Conservation (phyloP, 1,140 invertebrate species). For the Drosophila repleta region DNA sequence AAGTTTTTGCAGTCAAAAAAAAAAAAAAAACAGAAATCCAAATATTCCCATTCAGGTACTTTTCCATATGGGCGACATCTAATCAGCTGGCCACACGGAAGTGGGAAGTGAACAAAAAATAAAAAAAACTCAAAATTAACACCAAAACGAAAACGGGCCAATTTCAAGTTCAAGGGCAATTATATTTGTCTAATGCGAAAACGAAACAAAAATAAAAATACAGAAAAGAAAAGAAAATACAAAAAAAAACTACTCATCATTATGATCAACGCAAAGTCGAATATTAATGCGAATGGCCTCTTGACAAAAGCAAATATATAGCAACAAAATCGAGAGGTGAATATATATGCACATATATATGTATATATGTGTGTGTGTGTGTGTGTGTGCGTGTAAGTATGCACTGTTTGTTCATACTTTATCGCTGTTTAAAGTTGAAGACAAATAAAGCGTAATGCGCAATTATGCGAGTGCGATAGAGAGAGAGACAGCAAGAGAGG, state of each 20-base stretch:
- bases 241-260: conserved; percentile 32
- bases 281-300: conserved; percentile 75
- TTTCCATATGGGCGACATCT: conserved; percentile 26
- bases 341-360: conserved; percentile 29
- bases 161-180: conserved; percentile 55
- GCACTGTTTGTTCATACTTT: conserved; percentile 12
- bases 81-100: conserved; percentile 27
- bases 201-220: conserved; percentile 27
- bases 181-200: conserved; percentile 22
- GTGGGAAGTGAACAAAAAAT: conserved; percentile 26
- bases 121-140: conserved; percentile 14
- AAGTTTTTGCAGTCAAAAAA: conserved; percentile 31
- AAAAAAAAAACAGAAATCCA: conserved; percentile 16
- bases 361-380: conserved; percentile 16
- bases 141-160: conserved; percentile 22
- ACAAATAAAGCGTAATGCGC: conserved; percentile 71
- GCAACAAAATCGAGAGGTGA: conserved; percentile 13
- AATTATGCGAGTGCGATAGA: conserved; percentile 48
- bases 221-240: conserved; percentile 1
- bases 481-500: not conserved
- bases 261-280: conserved; percentile 50
- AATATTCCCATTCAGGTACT: conserved; percentile 41
- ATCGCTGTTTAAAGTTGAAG: conserved; percentile 4
- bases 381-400: not conserved
- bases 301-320: conserved; percentile 72